Base-by-base conservation (phyloP, 1,140 invertebrate genomes). In the Bombus superbus region DNA sequence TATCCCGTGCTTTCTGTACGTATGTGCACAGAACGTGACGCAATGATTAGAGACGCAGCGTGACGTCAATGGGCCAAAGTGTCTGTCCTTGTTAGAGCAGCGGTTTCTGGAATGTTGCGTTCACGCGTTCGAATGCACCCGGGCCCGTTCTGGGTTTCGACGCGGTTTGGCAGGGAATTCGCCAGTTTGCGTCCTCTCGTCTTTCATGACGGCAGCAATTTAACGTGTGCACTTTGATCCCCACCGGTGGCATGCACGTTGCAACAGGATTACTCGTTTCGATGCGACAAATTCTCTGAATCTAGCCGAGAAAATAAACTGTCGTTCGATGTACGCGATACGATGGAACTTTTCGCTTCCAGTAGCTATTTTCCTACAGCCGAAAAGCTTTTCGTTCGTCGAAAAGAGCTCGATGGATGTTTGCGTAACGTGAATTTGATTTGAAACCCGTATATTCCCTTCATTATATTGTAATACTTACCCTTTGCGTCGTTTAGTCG, bases 41-140 rank as follows among this genome's bases (percentile, higher is more conserved):
- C 59, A 83, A 66, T 84, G 73, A 89, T 89, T 77, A 85, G 85
- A 77, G 78, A 81, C 73, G 71, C 81, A 76, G 53, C 75, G 76
- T 85, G 81, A 89, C 88, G 85, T 90, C 88, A 90, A 81, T 74
- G 68, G 62, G 44, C 44, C 81, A 74, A 90, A 89, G 89, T 90
- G 88, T 82, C 74, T 81, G 81, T 57, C 79, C 77, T 74, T 85
- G 89, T 86, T 84, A 74, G 83, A 82, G 59, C 25, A 28, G 73
- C 78, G 74, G 75, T 82, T 57, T 84, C 78, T 53, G 68, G 81
- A 87, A 62, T 76, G 79, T 53, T 74, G 81, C 59, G 80, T 80
- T 86, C 69, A 78, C 73, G 76, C 77, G 73, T 81, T 44, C 80
- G 69, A 74, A 74, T 75, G 57, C 69, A 44, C 57, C 44, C 75